Base-by-base conservation (phyloP, 2,888 invertebrate species). In the Psylliodes chrysocephalus region DNA sequence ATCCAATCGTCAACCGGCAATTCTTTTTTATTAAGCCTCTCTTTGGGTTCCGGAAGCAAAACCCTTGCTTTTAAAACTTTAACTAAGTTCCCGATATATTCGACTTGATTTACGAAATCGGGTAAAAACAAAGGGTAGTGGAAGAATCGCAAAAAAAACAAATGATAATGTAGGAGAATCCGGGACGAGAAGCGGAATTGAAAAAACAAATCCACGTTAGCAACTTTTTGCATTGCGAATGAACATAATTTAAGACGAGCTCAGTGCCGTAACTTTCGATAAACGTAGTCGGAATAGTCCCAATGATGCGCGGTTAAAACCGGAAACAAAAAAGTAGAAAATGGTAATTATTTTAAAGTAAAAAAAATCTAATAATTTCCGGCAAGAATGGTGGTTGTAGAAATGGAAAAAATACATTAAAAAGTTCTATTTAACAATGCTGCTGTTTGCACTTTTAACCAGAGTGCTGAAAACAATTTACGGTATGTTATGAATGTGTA, bases 211-310 rank as follows among this genome's bases (percentile, higher is more conserved):
- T 61, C 61, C 42, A 61, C 55, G 60, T 61, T 64, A 28, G 38
- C 56, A 57, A 47, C 53, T 61, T 61, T 57, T 61, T 61, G 33
- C 53, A 49, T 42, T 15, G 38, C 44, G 53, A 64, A 61, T 61
- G 60, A 64, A 64, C 59, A 61, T 67, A 64, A 64, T 67, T 67
- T 64, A 54, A 47, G 46, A 54, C 30, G 46, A 54, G 54, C 8
- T 44, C 56, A 63, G 44, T 44, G 59, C 46, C 59, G 57, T 44
- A 40, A 40, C 40, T 6, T 40, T 40, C 7, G 14, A 15, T 40
- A 15, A 12, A 12, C 2, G 5, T 14, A n/a, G n/a, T n/a, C n/a
- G n/a, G n/a, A n/a, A n/a, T n/a, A n/a, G n/a, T n/a, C n/a, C n/a
- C n/a, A n/a, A n/a, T n/a, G n/a, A n/a, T n/a, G n/a, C n/a, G n/a